Conservation (phyloP, 2,888 invertebrate genomes). For the Hecatera dysodea region DNA sequence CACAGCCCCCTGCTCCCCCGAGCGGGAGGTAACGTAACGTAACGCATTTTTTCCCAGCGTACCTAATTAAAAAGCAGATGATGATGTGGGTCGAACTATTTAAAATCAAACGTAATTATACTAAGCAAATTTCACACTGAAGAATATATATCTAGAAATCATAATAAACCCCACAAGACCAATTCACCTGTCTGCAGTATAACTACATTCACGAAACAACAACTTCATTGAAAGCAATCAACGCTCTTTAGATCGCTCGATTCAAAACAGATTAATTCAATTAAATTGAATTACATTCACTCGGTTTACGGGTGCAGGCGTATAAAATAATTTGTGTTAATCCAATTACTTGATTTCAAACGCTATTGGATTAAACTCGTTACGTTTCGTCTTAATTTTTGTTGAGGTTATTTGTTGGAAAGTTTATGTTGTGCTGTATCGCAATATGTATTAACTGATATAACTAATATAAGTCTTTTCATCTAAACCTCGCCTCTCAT, state of each 20-base stretch:
- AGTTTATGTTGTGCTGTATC: not conserved
- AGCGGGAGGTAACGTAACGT: too few relatives aligned
- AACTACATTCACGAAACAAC: conserved; percentile 40
- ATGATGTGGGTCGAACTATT: too few relatives aligned
- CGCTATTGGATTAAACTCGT: conserved; percentile 51
- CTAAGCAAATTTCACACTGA: not conserved
- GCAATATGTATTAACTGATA: too few relatives aligned
- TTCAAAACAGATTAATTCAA: conserved; percentile 63
- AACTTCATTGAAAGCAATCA: conserved; percentile 65
- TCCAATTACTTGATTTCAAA: conserved; percentile 56
- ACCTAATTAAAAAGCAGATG: too few relatives aligned
- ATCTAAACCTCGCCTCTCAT: too few relatives aligned
- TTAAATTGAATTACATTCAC: conserved; percentile 61
- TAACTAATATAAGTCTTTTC: too few relatives aligned
- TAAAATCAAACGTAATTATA: too few relatives aligned
- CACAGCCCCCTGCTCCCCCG: too few relatives aligned
- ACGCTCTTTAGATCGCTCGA: conserved; percentile 43
- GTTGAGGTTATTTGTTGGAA: not conserved
- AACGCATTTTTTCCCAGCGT: too few relatives aligned
- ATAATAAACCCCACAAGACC: conserved; percentile 12
- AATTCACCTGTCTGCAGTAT: conserved; percentile 33
- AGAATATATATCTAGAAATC: too few relatives aligned
- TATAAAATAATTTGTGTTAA: conserved; percentile 63
- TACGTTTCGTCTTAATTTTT: conserved; percentile 32
- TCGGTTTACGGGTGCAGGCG: conserved; percentile 46